Base-by-base conservation (phyloP, 2,113 vertebrate genomes). In the Rhinolophus ferrumequinum region DNA sequence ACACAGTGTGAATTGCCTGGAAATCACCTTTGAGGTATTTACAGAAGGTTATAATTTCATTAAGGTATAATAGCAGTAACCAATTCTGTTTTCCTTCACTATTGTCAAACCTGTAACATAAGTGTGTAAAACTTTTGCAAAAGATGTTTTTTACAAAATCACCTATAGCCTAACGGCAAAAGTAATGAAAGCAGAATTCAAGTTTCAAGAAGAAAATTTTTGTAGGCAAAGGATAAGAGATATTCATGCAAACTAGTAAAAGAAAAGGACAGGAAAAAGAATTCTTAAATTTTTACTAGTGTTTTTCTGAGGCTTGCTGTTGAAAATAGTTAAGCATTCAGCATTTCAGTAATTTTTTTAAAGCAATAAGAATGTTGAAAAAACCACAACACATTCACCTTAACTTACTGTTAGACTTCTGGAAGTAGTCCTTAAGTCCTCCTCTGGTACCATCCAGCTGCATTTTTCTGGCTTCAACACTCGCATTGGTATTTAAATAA, bases 21-120 rank as follows among this genome's bases (percentile, higher is more conserved):
- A 90, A 94, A 97, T 67, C 88, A 50, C 21, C 44, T 82, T 67
- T 94, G 14, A 88, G 80, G 4, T 80, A 77, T 89, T 93, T 80
- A 89, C 12, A 87, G 41, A 94, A 77, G 16, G 26, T 72, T 82
- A 91, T 82, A 91, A 84, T 79, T 73, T 89, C 41, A 90, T 13
- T 93, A 21, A 86, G 21, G 8, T 62, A 44, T 5, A 44, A 44
- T 44, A 90, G 0, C 21, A 83, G 18, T 87, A 84, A 87, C 12
- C 5, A 11, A 73, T 67, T 93, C 47, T 35, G 76, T 41, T 94
- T 91, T 93, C 85, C 75, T 75, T 54, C 22, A 90, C 21, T 80
- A 62, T 50, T 84, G 12, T 84, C 58, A 92, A 95, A 93, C 93
- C 15, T 50, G 1, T 77, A 91, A 47, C 16, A 81, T 77, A 88